Evolutionary conservation across 1,140 invertebrate species (phyloP), one percentile per base, ranked within the genome.

Genomic region (Oedothorax gibbosus): DNA sequence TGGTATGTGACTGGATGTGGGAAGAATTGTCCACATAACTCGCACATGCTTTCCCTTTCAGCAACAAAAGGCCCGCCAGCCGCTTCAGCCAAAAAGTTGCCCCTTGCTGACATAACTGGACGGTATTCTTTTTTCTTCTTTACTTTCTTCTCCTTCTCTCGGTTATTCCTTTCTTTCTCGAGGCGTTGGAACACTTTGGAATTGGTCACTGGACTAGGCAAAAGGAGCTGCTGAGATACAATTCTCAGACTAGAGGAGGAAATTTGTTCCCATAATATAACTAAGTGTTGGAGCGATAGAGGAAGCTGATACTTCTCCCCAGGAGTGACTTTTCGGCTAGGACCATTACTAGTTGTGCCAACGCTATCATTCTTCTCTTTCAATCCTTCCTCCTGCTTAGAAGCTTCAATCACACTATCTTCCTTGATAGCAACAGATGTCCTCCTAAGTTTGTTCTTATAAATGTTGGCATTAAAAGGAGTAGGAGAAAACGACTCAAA

Each of bases 1-100:
- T 99, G 97, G 87, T 96, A 95, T 0, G 96, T 97, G 0, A 98
- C 92, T 0, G 96, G 95, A 90, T 94, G 93, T 77, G 95, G 93
- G 88, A 94, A 93, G 89, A 92, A 92, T 20, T 90, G 90, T 8
- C 94, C 95, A 89, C 97, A 99, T 20, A 99, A 91, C 89, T 99
- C 97, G 89, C 97, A 99, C 53, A 92, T 89, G 8, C 93, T 93
- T 81, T 94, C 93, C 18, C 91, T 90, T n/a, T 91, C 89, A 35
- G 89, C 9, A 86, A 87, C 71, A 86, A 77, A 57, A 18, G 77
- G 86, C 85, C 86, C 87, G 53, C 88, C 78, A 86, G 87, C 87
- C 49, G 87, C 88, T 86, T 89, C 90, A 20, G 88, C 89, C 86
- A 90, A 90, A 88, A 88, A 90, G 87, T 90, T 91, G 87, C 87